A percentile compares a stretch with the other conserved stretches of the same genome.
phyloP scores from a whole-genome alignment of 92 coral and sea anemone genomes.

The Montipora capitata region DNA sequence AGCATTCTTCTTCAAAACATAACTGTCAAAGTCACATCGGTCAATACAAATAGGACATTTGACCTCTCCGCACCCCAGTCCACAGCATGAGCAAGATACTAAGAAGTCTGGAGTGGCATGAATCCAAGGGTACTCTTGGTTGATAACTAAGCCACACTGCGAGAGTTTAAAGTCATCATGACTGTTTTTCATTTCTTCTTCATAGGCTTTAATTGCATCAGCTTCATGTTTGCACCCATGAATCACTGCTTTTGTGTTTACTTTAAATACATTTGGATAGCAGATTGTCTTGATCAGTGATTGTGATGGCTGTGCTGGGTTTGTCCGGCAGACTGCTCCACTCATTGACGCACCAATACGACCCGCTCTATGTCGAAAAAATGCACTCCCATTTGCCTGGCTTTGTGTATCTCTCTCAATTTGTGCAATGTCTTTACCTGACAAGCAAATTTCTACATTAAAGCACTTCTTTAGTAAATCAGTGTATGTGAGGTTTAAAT shows the following conservation, averaged over 20 bases:
- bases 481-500: constrained; percentile 50
- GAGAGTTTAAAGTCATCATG: constrained; percentile 30
- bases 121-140: constrained; percentile 24
- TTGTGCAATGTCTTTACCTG: constrained; percentile 43
- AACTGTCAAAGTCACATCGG: constrained; percentile 53
- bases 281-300: constrained; percentile 72
- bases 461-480: constrained; percentile 58
- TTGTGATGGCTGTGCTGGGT: constrained; percentile 72
- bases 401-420: constrained; percentile 63
- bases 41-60: constrained; percentile 50
- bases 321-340: constrained; percentile 69
- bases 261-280: constrained; percentile 70
- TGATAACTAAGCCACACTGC: constrained; percentile 58
- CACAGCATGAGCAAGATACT: constrained; percentile 66
- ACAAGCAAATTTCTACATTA: constrained; percentile 43
- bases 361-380: constrained; percentile 80
- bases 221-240: constrained; percentile 52
- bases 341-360: constrained; percentile 74
- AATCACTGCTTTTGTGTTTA: constrained; percentile 59
- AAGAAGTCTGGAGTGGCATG: constrained; percentile 32
- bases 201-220: constrained; percentile 43
- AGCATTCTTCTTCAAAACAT: constrained; percentile 49
- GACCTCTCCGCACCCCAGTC: constrained; percentile 47
- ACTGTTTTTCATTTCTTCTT: constrained; percentile 7
- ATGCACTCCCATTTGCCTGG: constrained; percentile 61